Conservation (phyloP, 2,797 vertebrate species). For the Geotrypetes seraphini region DNA sequence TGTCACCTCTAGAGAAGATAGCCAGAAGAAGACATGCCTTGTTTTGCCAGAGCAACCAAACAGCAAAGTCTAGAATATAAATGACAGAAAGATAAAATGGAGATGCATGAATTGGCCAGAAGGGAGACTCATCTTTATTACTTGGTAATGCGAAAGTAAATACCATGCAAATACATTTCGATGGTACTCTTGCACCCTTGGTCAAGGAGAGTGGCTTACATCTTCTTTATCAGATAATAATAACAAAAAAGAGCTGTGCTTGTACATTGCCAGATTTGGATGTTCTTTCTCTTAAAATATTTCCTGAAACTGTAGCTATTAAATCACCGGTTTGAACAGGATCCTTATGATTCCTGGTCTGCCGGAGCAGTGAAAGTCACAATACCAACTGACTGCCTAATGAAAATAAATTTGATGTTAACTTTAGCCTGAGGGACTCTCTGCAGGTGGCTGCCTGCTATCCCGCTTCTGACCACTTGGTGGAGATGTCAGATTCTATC, state of each 20-base stretch:
- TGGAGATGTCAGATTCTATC: slow-evolving; percentile 4
- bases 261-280: slow-evolving; percentile 1
- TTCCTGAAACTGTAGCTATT: slow-evolving; percentile 4
- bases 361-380: not conserved
- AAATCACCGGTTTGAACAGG: slow-evolving; percentile 4
- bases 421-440: not conserved
- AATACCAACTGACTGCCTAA: not conserved
- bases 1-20: slow-evolving; percentile 15
- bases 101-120: not conserved
- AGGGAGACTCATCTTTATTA: slow-evolving; percentile 9
- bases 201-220: slow-evolving; percentile 2
- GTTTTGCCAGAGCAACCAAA: slow-evolving; percentile 54
- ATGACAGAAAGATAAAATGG: slow-evolving; percentile 59
- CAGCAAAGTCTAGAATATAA: slow-evolving; percentile 31
- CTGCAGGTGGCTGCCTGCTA: slow-evolving; percentile 2
- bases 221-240: slow-evolving; percentile 7
- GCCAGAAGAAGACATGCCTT: slow-evolving; percentile 49
- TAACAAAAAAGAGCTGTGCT: slow-evolving; percentile 18
- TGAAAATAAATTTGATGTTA: not conserved
- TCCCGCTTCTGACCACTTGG: slow-evolving; percentile 5
- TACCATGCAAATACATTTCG: slow-evolving; percentile 9
- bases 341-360: not conserved
- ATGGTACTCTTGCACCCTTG: not conserved
- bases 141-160: slow-evolving; percentile 4
- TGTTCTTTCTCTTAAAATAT: not conserved